These are phyloP conservation scores for Pangasianodon gigas DNA, from an alignment of 2,113 vertebrate species.

Conservation along the genomic window DNA sequence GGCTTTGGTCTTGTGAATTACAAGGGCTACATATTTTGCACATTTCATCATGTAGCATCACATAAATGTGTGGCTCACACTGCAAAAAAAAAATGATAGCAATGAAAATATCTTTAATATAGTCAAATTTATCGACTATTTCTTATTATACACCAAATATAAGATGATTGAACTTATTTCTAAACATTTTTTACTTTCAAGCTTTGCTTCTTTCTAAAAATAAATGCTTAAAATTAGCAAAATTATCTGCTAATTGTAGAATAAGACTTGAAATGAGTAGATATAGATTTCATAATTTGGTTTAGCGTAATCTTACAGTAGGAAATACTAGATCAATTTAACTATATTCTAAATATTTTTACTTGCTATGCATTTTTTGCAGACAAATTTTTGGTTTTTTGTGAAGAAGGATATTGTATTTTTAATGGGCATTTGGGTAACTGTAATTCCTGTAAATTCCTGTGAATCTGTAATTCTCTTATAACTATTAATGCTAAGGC, in stretches of 20 bases:
- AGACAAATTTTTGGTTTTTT: neutral
- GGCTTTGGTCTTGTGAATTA: slow-evolving; percentile 66
- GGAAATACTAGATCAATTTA: neutral
- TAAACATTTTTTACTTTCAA: neutral
- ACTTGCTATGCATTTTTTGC: neutral
- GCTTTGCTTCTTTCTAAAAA: neutral
- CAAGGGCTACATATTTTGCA: slow-evolving; percentile 69
- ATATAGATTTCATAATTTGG: neutral
- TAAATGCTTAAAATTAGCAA: neutral
- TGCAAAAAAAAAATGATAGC: neutral
- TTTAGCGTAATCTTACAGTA: neutral
- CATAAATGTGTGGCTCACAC: neutral
- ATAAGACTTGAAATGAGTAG: neutral
- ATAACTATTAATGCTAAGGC: neutral
- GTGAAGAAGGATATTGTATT: neutral
- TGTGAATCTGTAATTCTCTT: slow-evolving; percentile 1
- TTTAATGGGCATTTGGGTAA: neutral
- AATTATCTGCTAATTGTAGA: neutral
- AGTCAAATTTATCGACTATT: no score
- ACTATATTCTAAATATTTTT: neutral
- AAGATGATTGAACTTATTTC: neutral
- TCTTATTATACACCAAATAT: no score
- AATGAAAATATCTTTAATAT: no score
- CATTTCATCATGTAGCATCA: slow-evolving; percentile 44
- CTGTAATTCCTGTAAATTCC: neutral